These are phyloP conservation scores for Drosophila repleta DNA, from an alignment of 1,140 invertebrate genomes.

Conservation along the genomic window DNA sequence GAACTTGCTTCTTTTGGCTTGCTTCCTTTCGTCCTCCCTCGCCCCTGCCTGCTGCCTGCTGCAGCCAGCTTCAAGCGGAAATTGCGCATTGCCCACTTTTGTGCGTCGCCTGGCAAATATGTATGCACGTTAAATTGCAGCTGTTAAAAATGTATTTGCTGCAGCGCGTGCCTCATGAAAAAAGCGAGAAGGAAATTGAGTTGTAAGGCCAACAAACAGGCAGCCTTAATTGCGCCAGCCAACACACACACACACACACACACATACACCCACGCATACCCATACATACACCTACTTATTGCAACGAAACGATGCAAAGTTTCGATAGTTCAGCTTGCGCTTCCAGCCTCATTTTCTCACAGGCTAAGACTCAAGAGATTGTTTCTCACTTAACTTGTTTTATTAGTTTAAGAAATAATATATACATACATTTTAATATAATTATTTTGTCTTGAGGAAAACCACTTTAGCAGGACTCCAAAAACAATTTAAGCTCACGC, in stretches of 20 bases:
- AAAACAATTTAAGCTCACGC: no score
- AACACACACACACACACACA: background rate
- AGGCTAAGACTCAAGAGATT: no score
- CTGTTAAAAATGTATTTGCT: conserved; percentile 70
- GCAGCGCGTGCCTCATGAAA: conserved; percentile 35
- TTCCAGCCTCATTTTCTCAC: no score
- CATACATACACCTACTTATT: background rate
- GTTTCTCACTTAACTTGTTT: no score
- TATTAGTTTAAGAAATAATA: no score
- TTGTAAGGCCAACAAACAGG: conserved; percentile 53
- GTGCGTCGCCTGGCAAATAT: conserved; percentile 70
- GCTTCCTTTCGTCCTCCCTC: background rate
- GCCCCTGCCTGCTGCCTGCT: background rate
- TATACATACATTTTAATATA: no score
- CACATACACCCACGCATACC: background rate
- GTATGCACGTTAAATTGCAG: conserved; percentile 65
- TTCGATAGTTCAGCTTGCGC: no score
- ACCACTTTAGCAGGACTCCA: no score
- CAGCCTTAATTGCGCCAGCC: conserved; percentile 52
- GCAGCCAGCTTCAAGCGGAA: conserved; percentile 53
- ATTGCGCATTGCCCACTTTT: conserved; percentile 75
- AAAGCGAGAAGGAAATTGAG: conserved; percentile 65
- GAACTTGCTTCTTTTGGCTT: background rate
- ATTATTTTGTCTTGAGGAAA: no score
- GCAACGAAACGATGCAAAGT: no score